Evolutionary conservation across 2,888 invertebrate genomes (phyloP), one percentile per base, ranked within the genome.

Genomic region (Chrysotoxum bicinctum): DNA sequence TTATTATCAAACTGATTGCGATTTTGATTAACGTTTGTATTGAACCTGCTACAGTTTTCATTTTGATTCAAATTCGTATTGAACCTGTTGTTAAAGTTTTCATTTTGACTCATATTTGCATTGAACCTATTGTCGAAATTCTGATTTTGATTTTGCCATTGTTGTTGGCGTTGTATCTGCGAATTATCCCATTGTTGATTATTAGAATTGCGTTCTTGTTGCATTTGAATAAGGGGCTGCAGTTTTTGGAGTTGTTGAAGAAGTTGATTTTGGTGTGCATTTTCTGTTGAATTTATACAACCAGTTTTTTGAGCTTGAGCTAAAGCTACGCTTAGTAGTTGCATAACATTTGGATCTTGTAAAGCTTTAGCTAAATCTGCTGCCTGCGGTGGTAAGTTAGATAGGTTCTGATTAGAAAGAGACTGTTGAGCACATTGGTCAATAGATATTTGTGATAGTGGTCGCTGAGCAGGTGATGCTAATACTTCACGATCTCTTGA

Each of bases 291-390:
- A 64, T 45, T 60, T 12, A 74, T 21, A 43, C 66, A 68, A 16
- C 77, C 70, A 54, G 89, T 88, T 35, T 89, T 88, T 78, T 90
- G 90, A 2, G 88, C 90, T 52, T 90, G 88, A 16, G 90, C 90
- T 68, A 91, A 86, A 0, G 91, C 91, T 70, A 89, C 89, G 16
- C 90, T 89, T 35, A 91, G 87, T 60, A 89, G 88, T 66, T 90
- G 90, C 86, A 91, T 89, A n/a, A 91, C 90, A 37, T 89, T 89
- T 0, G 91, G 90, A 89, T 91, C 90, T 48, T 90, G 89, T 5
- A 91, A 87, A 2, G 88, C 90, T 50, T 90, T 89, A 21, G 88
- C 89, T 1, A 91, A 82, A 77, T 89, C 88, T 21, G 88, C 85
- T 23, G 88, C 56, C 14, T 75, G 72, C 4, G 75, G 69, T 50